Evolutionary conservation across 53 echinoderm and acorn worm species (phyloP), one percentile per base, ranked within the genome.

Genomic region (Mesocentrotus franciscanus): DNA sequence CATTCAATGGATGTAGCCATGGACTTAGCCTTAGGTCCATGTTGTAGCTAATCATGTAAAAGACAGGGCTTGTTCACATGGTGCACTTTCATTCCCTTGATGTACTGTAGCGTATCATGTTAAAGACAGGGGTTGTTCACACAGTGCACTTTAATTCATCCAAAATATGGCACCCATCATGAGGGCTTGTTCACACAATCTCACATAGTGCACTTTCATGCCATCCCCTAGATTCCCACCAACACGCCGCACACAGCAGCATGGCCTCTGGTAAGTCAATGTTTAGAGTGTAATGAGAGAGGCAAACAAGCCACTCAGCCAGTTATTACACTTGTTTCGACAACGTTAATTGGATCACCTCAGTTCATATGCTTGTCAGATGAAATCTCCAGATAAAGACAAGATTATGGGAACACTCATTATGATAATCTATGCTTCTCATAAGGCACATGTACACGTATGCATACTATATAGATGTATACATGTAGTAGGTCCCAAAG

Each of bases 291-390:
- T 61, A 60, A 61, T 61, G 61, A 61, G 90, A 30, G 59, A 90
- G 61, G 90, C 60, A 61, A 61, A 90, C 90, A 61, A 90, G 90
- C 84, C 60, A 61, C 90, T 90, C 60, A 60, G 90, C 90, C 32
- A 32, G 90, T 90, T 90, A 90, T 90, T 61, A 90, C 61, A 90
- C 90, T 90, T 90, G 90, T 61, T 90, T 61, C 90, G 49, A 49
- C 49, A 90, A 90, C 30, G 34, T 90, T 90, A 90, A 90, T 60
- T 90, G 90, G 62, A 90, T 90, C 90, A 90, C 90, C 90, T 90
- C 11, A 3, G 90, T 61, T 90, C 90, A 16, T 33, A 90, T 42
- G 62, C 90, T 61, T 61, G 90, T 61, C 90, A 90, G 60, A 60
- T 90, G 90, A 90, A 90, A 60, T 58, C 61, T 61, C 90, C 49